Evolutionary conservation across 1,140 invertebrate genomes (phyloP).

Genomic region (Danaus melanippus): DNA sequence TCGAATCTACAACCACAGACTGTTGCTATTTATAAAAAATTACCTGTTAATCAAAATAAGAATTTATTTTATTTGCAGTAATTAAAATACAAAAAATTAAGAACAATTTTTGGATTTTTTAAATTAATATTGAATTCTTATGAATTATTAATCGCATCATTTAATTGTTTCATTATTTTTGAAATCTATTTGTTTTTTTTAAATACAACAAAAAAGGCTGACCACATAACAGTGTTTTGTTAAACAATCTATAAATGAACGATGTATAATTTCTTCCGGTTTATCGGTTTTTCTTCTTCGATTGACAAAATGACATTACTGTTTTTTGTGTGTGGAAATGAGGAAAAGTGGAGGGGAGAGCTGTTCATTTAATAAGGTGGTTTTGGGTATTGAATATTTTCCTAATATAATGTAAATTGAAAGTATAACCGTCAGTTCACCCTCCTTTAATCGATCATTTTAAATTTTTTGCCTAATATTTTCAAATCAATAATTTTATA

Average conservation of each 20-base stretch:
- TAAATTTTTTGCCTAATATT: slow-evolving; percentile 5
- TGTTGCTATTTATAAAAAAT: slow-evolving; percentile 16
- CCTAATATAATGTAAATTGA: slow-evolving; percentile 20
- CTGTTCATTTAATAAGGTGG: slow-evolving; percentile 10
- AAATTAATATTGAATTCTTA: slow-evolving; percentile 10
- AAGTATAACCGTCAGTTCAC: slow-evolving; percentile 5
- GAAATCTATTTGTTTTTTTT: background rate
- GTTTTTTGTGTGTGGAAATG: slow-evolving; percentile 10
- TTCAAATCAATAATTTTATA: slow-evolving; percentile 8
- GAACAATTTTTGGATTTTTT: background rate
- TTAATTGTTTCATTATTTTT: slow-evolving; percentile 1
- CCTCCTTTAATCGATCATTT: slow-evolving; percentile 6
- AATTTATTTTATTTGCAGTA: no score
- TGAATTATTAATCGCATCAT: background rate
- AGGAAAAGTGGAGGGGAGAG: slow-evolving; percentile 13
- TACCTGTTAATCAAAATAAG: no score
- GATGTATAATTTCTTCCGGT: no score
- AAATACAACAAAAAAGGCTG: no score
- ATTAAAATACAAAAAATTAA: no score
- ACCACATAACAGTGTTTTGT: no score
- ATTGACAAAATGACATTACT: slow-evolving; percentile 12
- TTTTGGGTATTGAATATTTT: slow-evolving; percentile 13
- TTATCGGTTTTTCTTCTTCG: slow-evolving; percentile 1
- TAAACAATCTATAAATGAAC: no score
- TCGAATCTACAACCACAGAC: background rate